These are phyloP conservation scores for Otocyon megalotis DNA, from an alignment of 2,113 vertebrate genomes.

Conservation along the genomic window DNA sequence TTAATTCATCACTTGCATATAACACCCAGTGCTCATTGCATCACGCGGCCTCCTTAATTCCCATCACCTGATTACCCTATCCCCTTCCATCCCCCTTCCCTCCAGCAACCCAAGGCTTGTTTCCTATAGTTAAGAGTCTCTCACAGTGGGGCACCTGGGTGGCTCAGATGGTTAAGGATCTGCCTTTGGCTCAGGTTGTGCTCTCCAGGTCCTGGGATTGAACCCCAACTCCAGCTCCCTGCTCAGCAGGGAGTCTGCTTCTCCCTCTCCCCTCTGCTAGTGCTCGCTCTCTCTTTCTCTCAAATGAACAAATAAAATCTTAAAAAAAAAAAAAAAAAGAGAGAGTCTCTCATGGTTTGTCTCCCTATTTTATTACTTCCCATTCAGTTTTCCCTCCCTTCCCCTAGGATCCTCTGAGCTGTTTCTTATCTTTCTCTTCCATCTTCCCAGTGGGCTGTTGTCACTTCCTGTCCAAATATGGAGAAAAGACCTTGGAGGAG, in stretches of 20 bases:
- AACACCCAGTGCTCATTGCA: background rate
- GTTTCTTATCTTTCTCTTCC: background rate
- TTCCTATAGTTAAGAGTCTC: background rate
- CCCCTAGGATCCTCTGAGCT: background rate
- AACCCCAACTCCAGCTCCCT: no score
- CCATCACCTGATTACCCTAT: background rate
- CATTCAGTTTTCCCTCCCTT: background rate
- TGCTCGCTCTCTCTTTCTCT: no score
- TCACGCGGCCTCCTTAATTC: background rate
- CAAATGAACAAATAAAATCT: no score
- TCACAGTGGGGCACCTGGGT: background rate
- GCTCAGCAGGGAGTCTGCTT: no score
- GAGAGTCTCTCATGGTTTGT: background rate
- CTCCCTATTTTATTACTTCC: background rate
- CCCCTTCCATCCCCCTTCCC: background rate
- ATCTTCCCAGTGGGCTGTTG: background rate
- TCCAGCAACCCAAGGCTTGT: background rate
- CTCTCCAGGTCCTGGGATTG: no score
- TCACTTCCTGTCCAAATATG: conserved; percentile 13
- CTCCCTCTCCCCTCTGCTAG: no score
- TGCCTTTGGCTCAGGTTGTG: no score
- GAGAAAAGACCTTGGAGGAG: background rate
- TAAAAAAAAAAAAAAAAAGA: no score
- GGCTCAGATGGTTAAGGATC: no score
- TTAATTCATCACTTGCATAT: background rate